phyloP scores from a whole-genome alignment of 2,888 invertebrate genomes.

The Lasioglossum lativentre region DNA sequence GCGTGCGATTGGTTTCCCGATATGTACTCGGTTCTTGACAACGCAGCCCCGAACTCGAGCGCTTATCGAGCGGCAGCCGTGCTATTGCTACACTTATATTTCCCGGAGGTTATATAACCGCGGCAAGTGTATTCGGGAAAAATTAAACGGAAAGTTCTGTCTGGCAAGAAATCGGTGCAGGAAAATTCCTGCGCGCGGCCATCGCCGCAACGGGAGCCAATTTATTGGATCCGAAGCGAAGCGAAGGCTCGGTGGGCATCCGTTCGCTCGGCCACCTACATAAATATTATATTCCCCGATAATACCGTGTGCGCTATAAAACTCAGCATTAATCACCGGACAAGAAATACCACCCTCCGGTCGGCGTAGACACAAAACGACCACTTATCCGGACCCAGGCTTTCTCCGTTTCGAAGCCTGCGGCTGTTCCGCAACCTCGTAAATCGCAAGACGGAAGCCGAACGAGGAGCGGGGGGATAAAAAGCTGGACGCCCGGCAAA shows the following conservation, averaged over 20 bases:
- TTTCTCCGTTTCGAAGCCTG: slow-evolving; percentile 56
- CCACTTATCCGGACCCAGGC: slow-evolving; percentile 52
- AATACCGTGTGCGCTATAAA: slow-evolving; percentile 49
- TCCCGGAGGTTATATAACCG: background rate
- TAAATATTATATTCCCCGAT: slow-evolving; percentile 56
- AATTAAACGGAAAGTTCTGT: background rate
- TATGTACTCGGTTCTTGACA: no score
- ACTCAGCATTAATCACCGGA: slow-evolving; percentile 65
- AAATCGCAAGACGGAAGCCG: slow-evolving; percentile 58
- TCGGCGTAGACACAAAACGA: slow-evolving; percentile 59
- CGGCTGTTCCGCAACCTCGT: slow-evolving; percentile 63
- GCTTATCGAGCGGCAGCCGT: background rate
- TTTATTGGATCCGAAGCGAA: background rate
- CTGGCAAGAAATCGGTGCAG: slow-evolving; percentile 5
- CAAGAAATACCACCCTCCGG: slow-evolving; percentile 53
- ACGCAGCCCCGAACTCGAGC: background rate
- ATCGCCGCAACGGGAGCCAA: slow-evolving; percentile 3
- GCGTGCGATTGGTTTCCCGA: background rate
- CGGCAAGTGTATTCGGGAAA: background rate
- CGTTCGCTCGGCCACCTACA: slow-evolving; percentile 28
- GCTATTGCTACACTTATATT: background rate
- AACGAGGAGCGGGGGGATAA: slow-evolving; percentile 11
- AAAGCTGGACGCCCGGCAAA: slow-evolving; percentile 18
- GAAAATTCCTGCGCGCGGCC: background rate
- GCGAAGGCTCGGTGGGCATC: slow-evolving; percentile 6